Conservation (phyloP, 1,140 invertebrate genomes). For the Papilio polytes region DNA sequence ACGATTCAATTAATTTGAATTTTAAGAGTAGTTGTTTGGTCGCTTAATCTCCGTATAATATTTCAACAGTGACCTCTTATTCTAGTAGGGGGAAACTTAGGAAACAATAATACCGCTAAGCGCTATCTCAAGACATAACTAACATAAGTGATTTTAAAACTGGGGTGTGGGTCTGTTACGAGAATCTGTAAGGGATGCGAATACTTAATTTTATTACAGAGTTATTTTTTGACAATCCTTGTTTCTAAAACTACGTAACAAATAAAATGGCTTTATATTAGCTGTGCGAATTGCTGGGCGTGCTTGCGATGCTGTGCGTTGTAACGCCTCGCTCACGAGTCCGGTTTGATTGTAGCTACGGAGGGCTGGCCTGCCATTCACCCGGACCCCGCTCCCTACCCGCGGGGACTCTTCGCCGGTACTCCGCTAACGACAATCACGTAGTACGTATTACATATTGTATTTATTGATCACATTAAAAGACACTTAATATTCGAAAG, state of each 20-base stretch:
- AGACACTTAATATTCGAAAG: background rate
- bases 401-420: conserved; percentile 57
- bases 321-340: conserved; percentile 54
- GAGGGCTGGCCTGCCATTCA: conserved; percentile 74
- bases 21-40: background rate
- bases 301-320: conserved; percentile 45
- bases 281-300: conserved; percentile 27
- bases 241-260: background rate
- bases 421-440: conserved; percentile 58
- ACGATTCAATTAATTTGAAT: conserved; percentile 1
- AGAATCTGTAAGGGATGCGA: background rate
- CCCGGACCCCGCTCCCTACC: conserved; percentile 63
- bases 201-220: too few relatives aligned
- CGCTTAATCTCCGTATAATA: background rate
- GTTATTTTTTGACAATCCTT: background rate
- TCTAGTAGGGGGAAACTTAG: background rate
- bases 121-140: background rate
- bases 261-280: background rate
- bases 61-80: background rate
- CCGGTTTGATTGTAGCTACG: conserved; percentile 65
- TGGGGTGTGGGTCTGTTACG: background rate
- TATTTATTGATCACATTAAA: conserved; percentile 4
- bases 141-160: background rate
- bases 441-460: conserved; percentile 64
- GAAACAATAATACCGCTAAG: background rate